Percentiles rank a stretch among this genome's conserved stretches.
Evolutionary conservation across 2,797 vertebrate genomes (phyloP).

Genomic region (Mionectes olivaceus): DNA sequence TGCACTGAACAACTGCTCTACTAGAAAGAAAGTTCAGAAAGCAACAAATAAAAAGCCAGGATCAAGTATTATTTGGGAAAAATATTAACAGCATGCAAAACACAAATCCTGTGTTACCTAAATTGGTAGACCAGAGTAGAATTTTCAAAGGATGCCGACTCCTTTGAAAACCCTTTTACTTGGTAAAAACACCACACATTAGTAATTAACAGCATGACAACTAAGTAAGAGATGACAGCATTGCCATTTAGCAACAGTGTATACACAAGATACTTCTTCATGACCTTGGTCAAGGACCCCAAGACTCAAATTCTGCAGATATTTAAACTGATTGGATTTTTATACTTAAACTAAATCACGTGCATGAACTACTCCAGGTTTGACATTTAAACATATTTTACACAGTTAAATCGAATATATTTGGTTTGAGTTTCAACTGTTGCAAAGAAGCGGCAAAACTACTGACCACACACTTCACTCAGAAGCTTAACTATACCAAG

Average conservation of each 20-base stretch:
- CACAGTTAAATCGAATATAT: not conserved
- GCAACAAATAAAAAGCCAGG: not conserved
- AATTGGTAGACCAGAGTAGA: not conserved
- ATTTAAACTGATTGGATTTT: not conserved
- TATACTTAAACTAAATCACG: not conserved
- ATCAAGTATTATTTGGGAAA: not conserved
- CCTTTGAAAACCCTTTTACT: constrained; percentile 62
- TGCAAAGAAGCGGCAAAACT: constrained; percentile 71
- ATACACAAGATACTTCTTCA: not conserved
- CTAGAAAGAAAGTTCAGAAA: not conserved
- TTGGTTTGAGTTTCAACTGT: constrained; percentile 5
- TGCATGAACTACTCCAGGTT: not conserved
- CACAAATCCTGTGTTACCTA: not conserved
- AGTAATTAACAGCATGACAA: constrained; percentile 32
- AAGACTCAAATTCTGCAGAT: not conserved
- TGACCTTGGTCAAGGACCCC: not conserved
- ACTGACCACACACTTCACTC: constrained; percentile 30
- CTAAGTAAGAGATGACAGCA: constrained; percentile 44
- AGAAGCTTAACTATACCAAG: constrained; percentile 32
- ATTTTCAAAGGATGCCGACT: constrained; percentile 54
- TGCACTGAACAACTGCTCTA: not conserved
- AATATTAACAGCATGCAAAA: constrained; percentile 28
- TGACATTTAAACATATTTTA: not conserved
- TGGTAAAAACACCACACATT: constrained; percentile 44
- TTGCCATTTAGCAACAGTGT: constrained; percentile 74